Evolutionary conservation across 1,140 invertebrate species (phyloP), one percentile per base, ranked within the genome.

Genomic region (Zaprionus vittiger): DNA sequence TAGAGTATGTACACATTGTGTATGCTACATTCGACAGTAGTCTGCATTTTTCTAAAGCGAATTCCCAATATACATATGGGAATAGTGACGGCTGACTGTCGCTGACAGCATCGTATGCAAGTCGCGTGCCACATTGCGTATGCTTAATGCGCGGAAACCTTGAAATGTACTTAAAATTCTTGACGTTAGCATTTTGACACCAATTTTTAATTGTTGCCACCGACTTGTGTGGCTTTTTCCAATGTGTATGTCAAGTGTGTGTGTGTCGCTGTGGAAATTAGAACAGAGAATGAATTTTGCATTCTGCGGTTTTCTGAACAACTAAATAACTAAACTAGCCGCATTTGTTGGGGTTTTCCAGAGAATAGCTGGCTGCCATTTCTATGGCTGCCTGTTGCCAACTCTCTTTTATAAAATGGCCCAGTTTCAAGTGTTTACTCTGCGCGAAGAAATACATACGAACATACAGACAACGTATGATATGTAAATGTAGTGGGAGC

Each of bases 271-370:
- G 67, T 59, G 73, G 15, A 81, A 89, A 89, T 81, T 84, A 69
- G 84, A 71, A 89, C 84, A 89, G 81, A 84, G 61, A 64, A 59
- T 62, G 73, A 55, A 74, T 80, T 38, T 76, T 87, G 84, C 85
- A 90, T 75, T 89, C 85, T 90, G 81, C 59, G 85, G 84, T 78
- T 87, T 87, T 84, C 84, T 84, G 81, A 84, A 83, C 77, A 87
- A 81, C 84, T 87, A 86, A 81, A 82, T 80, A 86, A 73, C 83
- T 83, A 63, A 17, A 63, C 47, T 78, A 70, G 47, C 49, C 65
- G 83, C 83, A 86, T 83, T 87, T 83, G 80, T 83, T 75, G 73
- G 77, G 81, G 63, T 64, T 83, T 87, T 83, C 64, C 73, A 69
- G 28, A 87, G 64, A 65, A 55, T 66, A 67, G 70, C 56, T 59